Base-by-base conservation (phyloP, 2,888 invertebrate species). In the Miltochrista miniata region DNA sequence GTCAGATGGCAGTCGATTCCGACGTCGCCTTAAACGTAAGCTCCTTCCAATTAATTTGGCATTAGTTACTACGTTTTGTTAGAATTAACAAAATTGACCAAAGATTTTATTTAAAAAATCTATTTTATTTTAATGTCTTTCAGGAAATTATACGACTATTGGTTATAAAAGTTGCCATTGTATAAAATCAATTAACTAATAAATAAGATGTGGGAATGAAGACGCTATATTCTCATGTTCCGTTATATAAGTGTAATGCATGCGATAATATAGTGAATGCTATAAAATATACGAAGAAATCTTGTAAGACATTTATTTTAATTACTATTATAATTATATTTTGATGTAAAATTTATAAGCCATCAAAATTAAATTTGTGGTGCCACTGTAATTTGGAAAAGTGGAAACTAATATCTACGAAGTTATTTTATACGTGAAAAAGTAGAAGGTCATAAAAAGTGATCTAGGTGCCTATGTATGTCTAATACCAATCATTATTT, bases 311-410 rank as follows among this genome's bases (percentile, higher is more conserved):
- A 15, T 0, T 15, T 10, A 4, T 36, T 14, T 14, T 36, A n/a
- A n/a, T n/a, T n/a, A n/a, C n/a, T n/a, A n/a, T n/a, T n/a, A n/a
- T 36, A 10, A 31, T 7, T 12, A 12, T 41, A 29, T 11, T 13
- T 15, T 34, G 24, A n/a, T n/a, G n/a, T n/a, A n/a, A n/a, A n/a
- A n/a, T n/a, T 24, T 42, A 51, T 0, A 33, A n/a, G 2, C n/a
- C 2, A 57, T 61, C 44, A 45, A 35, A 39, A 29, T 31, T 4
- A 0, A 15, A 14, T 45, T 31, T 3, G 9, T 0, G 5, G 9
- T 30, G 18, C 14, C 35, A n/a, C 24, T 44, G 50, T 48, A 35
- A 10, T 35, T 30, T 8, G 7, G 33, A 9, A 45, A 33, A 54
- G 45, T 37, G 29, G 14, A 34, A 5, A 36, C 2, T 36, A 36